A percentile compares a stretch with the other conserved stretches of the same genome.
Conservation (phyloP, 64 coral and sea anemone genomes). For the Anthopleura sola region DNA sequence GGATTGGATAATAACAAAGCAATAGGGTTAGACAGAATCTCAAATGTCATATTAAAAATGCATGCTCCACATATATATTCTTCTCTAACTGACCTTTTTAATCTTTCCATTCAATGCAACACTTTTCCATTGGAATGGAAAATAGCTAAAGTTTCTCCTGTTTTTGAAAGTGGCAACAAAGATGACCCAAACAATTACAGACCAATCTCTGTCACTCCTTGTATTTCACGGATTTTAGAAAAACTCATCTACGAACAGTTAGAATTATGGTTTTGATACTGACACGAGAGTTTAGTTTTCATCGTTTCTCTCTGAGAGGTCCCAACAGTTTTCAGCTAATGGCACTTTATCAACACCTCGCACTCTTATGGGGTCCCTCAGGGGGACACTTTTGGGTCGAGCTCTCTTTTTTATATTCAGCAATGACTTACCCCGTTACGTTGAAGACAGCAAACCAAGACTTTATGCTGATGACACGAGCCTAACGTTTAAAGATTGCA, state of each 20-base stretch:
- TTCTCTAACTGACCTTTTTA: background rate
- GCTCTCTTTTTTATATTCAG: background rate
- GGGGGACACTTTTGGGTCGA: background rate
- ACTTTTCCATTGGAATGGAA: conserved; percentile 32
- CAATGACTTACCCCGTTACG: background rate
- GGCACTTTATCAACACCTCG: background rate
- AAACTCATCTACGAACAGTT: background rate
- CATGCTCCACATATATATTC: conserved; percentile 30
- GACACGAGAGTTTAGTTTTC: background rate
- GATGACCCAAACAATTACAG: background rate
- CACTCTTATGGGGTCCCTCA: background rate
- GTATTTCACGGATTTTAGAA: background rate
- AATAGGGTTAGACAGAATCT: conserved; percentile 21
- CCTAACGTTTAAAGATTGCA: background rate
- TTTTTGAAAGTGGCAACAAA: conserved; percentile 34
- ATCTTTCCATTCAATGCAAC: background rate
- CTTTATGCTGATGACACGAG: conserved; percentile 32
- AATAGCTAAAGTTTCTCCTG: conserved; percentile 27
- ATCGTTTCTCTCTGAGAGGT: background rate
- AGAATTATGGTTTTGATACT: background rate
- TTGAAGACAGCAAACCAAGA: background rate
- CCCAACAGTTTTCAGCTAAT: background rate
- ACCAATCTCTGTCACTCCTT: background rate
- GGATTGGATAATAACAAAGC: conserved; percentile 31
- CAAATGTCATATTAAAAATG: conserved; percentile 19